These are phyloP conservation scores for Holcopasites calliopsidis DNA, from an alignment of 1,140 invertebrate species.

Conservation along the genomic window DNA sequence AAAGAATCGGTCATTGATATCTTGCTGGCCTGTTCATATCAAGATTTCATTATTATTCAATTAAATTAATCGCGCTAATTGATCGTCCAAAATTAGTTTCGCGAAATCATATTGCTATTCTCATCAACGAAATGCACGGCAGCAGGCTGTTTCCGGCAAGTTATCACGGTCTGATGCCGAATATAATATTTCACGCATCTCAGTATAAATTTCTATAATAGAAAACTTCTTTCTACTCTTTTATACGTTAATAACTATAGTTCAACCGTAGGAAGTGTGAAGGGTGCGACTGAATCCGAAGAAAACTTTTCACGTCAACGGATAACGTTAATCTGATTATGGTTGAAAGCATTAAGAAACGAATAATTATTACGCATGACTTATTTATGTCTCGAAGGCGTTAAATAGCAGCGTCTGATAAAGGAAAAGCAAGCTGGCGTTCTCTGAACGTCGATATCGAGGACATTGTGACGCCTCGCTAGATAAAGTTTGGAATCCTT, in stretches of 20 bases:
- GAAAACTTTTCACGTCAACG: background rate
- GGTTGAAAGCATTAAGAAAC: background rate
- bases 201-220: too few species aligned
- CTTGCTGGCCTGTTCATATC: background rate
- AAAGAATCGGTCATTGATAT: background rate
- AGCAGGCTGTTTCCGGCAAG: too few species aligned
- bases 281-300: background rate
- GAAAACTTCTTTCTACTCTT: too few species aligned
- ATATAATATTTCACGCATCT: too few species aligned
- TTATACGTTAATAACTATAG: too few species aligned
- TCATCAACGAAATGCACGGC: too few species aligned
- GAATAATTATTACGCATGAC: slow-evolving; percentile 2
- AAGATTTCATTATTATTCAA: background rate
- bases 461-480: slow-evolving; percentile 34
- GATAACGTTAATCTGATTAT: background rate
- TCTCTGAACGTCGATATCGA: slow-evolving; percentile 40
- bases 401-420: slow-evolving; percentile 25
- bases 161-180: too few species aligned
- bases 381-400: slow-evolving; percentile 24
- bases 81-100: background rate
- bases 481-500: slow-evolving; percentile 52
- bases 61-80: background rate
- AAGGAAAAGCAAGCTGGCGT: slow-evolving; percentile 1
- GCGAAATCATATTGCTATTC: too few species aligned
- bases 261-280: too few species aligned